Base-by-base conservation (phyloP, 2,888 invertebrate species). In the Zygogramma bicolorata region DNA sequence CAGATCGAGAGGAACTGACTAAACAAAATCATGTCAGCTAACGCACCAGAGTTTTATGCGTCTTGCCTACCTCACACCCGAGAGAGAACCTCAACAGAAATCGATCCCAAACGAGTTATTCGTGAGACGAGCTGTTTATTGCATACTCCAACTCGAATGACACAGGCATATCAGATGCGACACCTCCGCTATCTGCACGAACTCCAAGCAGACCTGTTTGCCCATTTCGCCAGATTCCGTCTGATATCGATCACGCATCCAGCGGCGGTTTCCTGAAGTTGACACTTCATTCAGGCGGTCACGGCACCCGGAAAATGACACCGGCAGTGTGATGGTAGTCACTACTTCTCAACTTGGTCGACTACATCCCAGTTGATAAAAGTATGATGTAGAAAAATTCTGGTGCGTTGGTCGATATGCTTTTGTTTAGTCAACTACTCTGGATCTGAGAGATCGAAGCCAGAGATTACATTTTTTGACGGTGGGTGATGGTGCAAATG, bases 161-260 rank as follows among this genome's bases (percentile, higher is more conserved):
- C n/a, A 8, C 7, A 18, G 18, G n/a, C 25, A 53, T 25, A 25
- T 53, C 8, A 6, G 10, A 22, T 13, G 22, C 1, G 10, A 53
- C 53, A 10, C 53, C 25, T 25, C 1, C 8, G 1, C 13, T 13
- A 25, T 53, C 53, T 22, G 10, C 53, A 46, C 18, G n/a, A 18
- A n/a, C 53, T 53, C 10, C 22, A 25, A 53, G 13, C 25, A n/a
- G 25, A 53, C 22, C 42, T 42, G 15, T 42, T 42, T 15, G 15
- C 13, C 42, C n/a, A 42, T 13, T 15, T 15, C 25, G 5, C 8
- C 5, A n/a, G 42, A 20, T 58, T 46, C 65, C 42, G 59, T 63
- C 69, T 31, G 62, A 69, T 63, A 65, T 65, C 70, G 70, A 53
- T 70, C 65, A 65, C 70, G 60, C 65, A 70, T 65, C 22, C 65